Base-by-base conservation (phyloP, 2,888 invertebrate species). In the Protophormia terraenovae region DNA sequence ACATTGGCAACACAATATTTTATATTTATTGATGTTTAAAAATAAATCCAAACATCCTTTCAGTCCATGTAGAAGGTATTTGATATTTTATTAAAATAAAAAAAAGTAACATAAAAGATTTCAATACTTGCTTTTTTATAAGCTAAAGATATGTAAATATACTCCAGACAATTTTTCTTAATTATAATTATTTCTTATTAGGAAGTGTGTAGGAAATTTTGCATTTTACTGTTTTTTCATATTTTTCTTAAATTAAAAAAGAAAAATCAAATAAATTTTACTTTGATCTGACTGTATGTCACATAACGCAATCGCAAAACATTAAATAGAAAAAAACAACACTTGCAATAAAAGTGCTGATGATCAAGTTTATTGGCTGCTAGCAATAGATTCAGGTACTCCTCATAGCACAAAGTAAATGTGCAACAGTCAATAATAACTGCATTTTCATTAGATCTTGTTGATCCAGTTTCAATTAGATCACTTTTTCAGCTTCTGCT, bases 381-480 rank as follows among this genome's bases (percentile, higher is more conserved):
- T 8, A 53, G 60, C 22, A 64, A 58, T 35, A 12, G 35, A 58
- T 73, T 50, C 35, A 75, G 58, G 24, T 60, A 38, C 35, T 78
- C 41, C 35, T 78, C 47, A 24, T 60, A 58, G 10, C 58, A 47
- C 35, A 60, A 50, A 64, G 22, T 58, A 80, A 80, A 73, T 71
- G 62, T 76, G 66, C 76, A 66, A 76, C 27, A 55, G 45, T 38
- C 58, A 60, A 38, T 3, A 38, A 50, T 82, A 75, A 82, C 67
- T 76, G 82, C 82, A 82, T 71, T 76, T 71, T 71, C 71, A 71
- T 76, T 71, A 45, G 82, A 82, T 85, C 82, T 82, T 78, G 85
- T 82, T 82, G 85, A 78, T 82, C 85, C 82, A 85, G 85, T 85
- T 85, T 75, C 75, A 82, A 66, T 78, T 69, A 69, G 81, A 76